Base-by-base conservation (phyloP, 2,888 invertebrate species). In the Dorcus hopei region DNA sequence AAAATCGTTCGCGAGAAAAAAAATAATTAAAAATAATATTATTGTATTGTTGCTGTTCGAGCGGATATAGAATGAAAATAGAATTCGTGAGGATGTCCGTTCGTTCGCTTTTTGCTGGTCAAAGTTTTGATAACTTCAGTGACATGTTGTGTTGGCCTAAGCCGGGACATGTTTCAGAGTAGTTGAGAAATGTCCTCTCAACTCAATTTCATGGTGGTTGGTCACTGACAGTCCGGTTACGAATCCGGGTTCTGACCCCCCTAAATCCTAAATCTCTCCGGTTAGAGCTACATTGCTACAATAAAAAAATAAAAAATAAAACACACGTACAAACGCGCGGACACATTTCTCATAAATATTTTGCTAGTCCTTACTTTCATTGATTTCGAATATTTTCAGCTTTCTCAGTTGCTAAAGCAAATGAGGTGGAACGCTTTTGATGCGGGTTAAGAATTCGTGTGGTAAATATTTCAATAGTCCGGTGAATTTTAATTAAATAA, bases 131-230 rank as follows among this genome's bases (percentile, higher is more conserved):
- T 64, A 63, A 59, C 62, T 65, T 64, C 64, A 53, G 64, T 57
- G 63, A 64, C 54, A 59, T 63, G 65, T 63, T 65, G 62, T 48
- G 58, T 61, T 53, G 64, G 59, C 48, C 57, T 57, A 52, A 61
- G 43, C 56, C 56, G 50, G 38, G 51, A 45, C 50, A 51, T 56
- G 56, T 56, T 56, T 56, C 63, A 58, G 66, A 65, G 61, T 65
- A 64, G 68, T 71, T 73, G 72, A 73, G 72, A 71, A 72, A 73
- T 72, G 72, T 73, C 72, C 71, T 68, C 70, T 71, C 73, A 68
- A 74, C 71, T 72, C 72, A 74, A 76, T 75, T 76, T 75, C 75
- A 75, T 70, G 75, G 72, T 71, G 75, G 74, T 70, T 74, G 72
- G 71, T 67, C 70, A 70, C 71, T 66, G 72, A 70, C 73, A 70